Base-by-base conservation (phyloP, 2,113 vertebrate species). In the Caranx ignobilis region DNA sequence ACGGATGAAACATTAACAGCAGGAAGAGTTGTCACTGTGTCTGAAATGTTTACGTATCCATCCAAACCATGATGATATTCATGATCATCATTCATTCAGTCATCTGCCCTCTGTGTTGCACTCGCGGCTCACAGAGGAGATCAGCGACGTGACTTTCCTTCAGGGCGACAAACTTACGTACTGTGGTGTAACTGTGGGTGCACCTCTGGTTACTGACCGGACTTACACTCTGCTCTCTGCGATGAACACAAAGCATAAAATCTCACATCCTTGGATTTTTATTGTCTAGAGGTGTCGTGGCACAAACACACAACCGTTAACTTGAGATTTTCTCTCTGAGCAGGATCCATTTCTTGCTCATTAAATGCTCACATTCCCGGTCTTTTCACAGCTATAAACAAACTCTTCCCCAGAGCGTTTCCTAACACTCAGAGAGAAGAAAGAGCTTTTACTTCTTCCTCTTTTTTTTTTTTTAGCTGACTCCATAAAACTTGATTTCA, bases 381-480 rank as follows among this genome's bases (percentile, higher is more conserved):
- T 79, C 47, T 75, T 85, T 81, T 88, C 74, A 74, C 35, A 77
- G 76, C 62, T 75, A 87, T 84, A 89, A 91, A 87, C 87, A 93
- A 90, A 86, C 66, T 76, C 55, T 84, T 83, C 73, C 85, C 84
- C 37, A 18, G 66, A 87, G 90, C 74, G 50, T 55, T 82, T 84
- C 47, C 35, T 37, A 77, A 80, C 32, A 72, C 71, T 71, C 32
- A 21, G 56, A 70, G 43, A 48, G 45, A 35, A 41, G 47, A 35
- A 34, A 48, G 16, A 64, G 43, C 50, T 65, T 50, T 81, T 16
- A 2, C 41, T 60, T 70, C 2, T 32, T 56, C 41, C 56, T 70
- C 2, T 32, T 56, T 54, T 68, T 71, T 76, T 39, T 39, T 76
- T 85, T 67, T n/a, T 39, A 13, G 60, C 52, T 64, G 83, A 81